These are phyloP conservation scores for Illadopsis cleaveri DNA, from an alignment of 2,113 vertebrate genomes.

Conservation along the genomic window DNA sequence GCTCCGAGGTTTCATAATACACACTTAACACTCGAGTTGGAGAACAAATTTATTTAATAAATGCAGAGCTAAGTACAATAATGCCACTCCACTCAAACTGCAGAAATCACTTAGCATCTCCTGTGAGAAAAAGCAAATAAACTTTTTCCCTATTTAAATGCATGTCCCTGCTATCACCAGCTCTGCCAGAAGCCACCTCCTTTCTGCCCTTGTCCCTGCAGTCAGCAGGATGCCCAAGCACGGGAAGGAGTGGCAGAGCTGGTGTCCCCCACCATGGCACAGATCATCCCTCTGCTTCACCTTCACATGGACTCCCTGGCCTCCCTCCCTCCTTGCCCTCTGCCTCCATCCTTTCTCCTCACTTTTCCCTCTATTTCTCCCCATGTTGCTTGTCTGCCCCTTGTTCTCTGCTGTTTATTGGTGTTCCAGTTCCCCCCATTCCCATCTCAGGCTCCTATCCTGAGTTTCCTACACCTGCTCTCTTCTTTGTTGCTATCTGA, in stretches of 20 bases:
- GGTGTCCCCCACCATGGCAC: rapidly evolving
- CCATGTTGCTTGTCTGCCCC: rapidly evolving
- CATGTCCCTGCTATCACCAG: background rate
- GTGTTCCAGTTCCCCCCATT: background rate
- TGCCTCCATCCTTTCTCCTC: background rate
- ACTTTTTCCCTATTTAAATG: slow-evolving; percentile 58
- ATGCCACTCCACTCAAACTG: slow-evolving; percentile 72
- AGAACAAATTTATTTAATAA: slow-evolving; percentile 84
- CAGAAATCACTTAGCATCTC: slow-evolving; percentile 76
- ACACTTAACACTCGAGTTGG: slow-evolving; percentile 78
- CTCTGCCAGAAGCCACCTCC: background rate
- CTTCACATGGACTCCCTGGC: rapidly evolving
- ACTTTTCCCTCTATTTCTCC: background rate
- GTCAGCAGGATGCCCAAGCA: background rate
- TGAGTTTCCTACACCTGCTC: background rate
- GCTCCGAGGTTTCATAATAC: slow-evolving; percentile 76
- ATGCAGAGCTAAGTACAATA: slow-evolving; percentile 77
- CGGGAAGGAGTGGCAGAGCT: rapidly evolving
- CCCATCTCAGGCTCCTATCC: background rate
- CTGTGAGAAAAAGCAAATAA: slow-evolving; percentile 73
- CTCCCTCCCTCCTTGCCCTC: background rate
- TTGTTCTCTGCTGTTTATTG: background rate
- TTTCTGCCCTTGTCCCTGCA: background rate
- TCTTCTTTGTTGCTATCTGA: background rate
- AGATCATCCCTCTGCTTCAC: background rate